Evolutionary conservation across 2,888 invertebrate genomes (phyloP), one percentile per base, ranked within the genome.

Genomic region (Anagyrus pseudococci): DNA sequence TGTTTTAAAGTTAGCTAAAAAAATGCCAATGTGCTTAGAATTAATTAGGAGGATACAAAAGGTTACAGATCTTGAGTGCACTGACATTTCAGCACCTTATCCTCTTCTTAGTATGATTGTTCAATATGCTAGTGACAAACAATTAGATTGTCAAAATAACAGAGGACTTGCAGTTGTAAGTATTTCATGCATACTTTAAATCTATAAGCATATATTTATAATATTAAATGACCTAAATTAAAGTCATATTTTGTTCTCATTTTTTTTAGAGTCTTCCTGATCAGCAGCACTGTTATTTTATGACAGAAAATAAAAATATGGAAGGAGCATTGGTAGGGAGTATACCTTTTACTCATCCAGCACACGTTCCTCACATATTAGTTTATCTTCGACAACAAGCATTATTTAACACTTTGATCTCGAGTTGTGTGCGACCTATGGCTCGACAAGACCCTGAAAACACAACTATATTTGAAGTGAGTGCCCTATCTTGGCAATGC

Each of bases 301-400:
- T 97, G 83, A 94, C 94, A 25, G 93, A 94, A 78, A 89, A 89
- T 67, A 87, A 87, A 67, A 87, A 85, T 26, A 83, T 93, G 81
- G 88, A 90, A 67, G 95, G 93, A 6, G 87, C 91, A 69, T 81
- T 91, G 71, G 89, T 94, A 53, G 84, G 86, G 53, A 90, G 89
- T 66, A 90, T 98, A 61, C 95, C 96, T 0, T 97, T 97, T 83
- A 94, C 94, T 0, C 96, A 96, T 82, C 96, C 97, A 1, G 89
- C 92, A 7, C 94, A 96, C 80, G 94, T 96, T 63, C 91, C 96
- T 50, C 90, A 91, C 76, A 92, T 98, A 71, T 85, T 98, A 40
- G 88, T 88, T 41, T 87, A 89, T 68, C 85, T 98, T 17, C 85
- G 96, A 3, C 94, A 95, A 73, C 97, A 98, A 82, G 91, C 94